Conservation (phyloP, 2,888 invertebrate genomes). For the Trachelus iudaicus region DNA sequence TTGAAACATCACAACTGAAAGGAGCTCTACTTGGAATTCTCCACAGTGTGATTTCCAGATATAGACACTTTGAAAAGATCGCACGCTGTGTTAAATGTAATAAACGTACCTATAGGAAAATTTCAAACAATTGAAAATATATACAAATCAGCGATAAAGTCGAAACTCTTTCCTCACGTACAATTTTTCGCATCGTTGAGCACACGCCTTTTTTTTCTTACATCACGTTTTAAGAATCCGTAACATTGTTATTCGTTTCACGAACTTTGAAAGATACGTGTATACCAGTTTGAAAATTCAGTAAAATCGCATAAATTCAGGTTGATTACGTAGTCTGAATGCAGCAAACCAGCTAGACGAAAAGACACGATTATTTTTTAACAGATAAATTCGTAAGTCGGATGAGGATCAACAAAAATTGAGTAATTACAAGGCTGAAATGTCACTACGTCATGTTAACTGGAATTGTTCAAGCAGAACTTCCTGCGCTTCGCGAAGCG, state of each 20-base stretch:
- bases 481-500: background rate
- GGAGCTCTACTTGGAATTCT: too few species aligned
- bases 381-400: background rate
- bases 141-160: too few species aligned
- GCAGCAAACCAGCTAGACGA: background rate
- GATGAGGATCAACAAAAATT: background rate
- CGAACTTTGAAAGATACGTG: background rate
- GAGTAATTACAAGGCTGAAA: background rate
- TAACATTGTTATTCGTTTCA: background rate
- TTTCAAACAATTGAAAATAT: background rate
- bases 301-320: background rate
- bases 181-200: background rate
- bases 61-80: background rate
- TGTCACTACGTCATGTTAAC: background rate
- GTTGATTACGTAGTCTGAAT: background rate
- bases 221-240: background rate
- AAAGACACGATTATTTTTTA: background rate
- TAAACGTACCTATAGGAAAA: background rate
- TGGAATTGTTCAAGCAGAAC: background rate
- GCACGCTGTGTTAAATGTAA: background rate
- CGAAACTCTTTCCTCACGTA: background rate
- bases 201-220: background rate
- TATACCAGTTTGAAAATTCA: background rate
- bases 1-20: too few species aligned
- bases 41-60: too few species aligned